Percentiles rank a stretch among this genome's conserved stretches.
Conservation (phyloP, 2,797 vertebrate genomes). For the Coracias cyanogaster region DNA sequence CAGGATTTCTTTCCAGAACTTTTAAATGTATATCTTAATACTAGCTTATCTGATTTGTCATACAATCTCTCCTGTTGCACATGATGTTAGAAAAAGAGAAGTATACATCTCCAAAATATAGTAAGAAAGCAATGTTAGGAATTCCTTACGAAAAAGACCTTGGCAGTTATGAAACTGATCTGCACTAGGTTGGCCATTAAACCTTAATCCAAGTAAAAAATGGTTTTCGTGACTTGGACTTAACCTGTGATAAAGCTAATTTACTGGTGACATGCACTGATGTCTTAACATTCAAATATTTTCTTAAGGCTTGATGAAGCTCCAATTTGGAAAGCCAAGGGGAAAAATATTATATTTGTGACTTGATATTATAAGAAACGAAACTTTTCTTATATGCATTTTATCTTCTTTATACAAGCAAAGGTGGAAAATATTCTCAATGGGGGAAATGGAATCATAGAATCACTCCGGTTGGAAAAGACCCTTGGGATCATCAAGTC, state of each 20-base stretch:
- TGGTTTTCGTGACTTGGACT: not conserved
- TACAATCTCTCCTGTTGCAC: not conserved
- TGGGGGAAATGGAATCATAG: not conserved
- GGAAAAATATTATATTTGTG: not conserved
- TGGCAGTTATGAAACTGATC: not conserved
- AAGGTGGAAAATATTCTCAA: not conserved
- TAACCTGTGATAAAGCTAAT: not conserved
- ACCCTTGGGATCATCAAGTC: too few species aligned
- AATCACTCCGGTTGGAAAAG: too few species aligned
- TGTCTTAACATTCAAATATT: not conserved
- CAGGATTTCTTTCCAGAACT: not conserved
- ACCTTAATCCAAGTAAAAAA: not conserved
- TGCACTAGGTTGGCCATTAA: not conserved
- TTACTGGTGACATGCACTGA: not conserved
- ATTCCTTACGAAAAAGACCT: not conserved
- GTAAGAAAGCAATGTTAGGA: not conserved
- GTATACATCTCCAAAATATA: not conserved
- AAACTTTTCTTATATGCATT: not conserved
- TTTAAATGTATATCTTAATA: not conserved
- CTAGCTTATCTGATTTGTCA: not conserved
- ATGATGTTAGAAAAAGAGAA: not conserved
- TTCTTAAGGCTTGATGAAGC: not conserved
- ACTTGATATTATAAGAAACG: not conserved
- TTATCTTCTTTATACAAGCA: not conserved
- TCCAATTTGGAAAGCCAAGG: not conserved